Percentiles rank a stretch among this genome's conserved stretches.
Conservation (phyloP, 92 coral and sea anemone genomes). For the Hydrozoanthus gracilis region DNA sequence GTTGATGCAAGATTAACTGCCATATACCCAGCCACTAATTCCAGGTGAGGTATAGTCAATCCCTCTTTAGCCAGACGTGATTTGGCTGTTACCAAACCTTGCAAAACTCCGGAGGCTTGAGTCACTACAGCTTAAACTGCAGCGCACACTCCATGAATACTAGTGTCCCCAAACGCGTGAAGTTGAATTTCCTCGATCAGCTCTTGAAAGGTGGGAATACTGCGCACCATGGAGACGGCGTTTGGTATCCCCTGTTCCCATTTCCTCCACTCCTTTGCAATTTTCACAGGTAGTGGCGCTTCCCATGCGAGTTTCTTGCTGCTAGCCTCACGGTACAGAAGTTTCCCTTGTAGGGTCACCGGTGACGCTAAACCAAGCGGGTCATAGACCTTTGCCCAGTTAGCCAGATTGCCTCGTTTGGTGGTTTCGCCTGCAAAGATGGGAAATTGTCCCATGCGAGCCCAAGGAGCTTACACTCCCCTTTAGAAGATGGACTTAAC, state of each 20-base stretch:
- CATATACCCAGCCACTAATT: constrained; percentile 74
- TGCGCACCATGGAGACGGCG: constrained; percentile 46
- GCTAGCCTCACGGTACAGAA: constrained; percentile 58
- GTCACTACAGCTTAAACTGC: constrained; percentile 68
- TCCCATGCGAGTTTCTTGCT: constrained; percentile 56
- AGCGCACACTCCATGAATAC: constrained; percentile 64
- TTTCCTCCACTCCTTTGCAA: too few relatives aligned
- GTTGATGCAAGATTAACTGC: constrained; percentile 61
- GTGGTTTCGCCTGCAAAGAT: not conserved
- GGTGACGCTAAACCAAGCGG: not conserved
- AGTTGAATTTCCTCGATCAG: constrained; percentile 61
- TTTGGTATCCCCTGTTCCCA: constrained; percentile 57
- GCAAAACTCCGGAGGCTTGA: constrained; percentile 66
- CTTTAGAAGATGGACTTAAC: constrained; percentile 30
- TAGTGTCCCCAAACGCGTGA: constrained; percentile 75
- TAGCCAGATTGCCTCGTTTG: not conserved
- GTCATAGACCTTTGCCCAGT: not conserved
- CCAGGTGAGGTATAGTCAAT: constrained; percentile 70
- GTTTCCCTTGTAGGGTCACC: too few relatives aligned
- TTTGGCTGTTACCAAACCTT: constrained; percentile 65
- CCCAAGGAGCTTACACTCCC: constrained; percentile 48
- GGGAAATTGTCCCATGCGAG: constrained; percentile 1
- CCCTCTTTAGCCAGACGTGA: constrained; percentile 68
- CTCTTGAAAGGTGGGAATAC: constrained; percentile 57
- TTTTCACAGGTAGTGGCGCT: too few relatives aligned